Conservation (phyloP, 2,888 invertebrate genomes). For the Gnatocerus cornutus region DNA sequence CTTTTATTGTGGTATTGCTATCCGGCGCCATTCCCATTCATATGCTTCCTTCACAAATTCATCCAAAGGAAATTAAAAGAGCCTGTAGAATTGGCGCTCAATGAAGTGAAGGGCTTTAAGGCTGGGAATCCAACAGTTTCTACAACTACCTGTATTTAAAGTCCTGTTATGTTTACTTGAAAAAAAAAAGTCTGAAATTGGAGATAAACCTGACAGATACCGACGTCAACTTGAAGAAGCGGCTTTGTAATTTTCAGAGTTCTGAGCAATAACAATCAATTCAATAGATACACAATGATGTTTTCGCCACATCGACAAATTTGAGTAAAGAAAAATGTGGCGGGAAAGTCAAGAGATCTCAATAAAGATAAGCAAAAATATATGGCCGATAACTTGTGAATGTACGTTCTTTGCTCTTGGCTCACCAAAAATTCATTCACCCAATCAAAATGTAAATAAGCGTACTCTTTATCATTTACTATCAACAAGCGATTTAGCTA, state of each 20-base stretch:
- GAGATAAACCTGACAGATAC: constrained; percentile 20
- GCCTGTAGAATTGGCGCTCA: constrained; percentile 17
- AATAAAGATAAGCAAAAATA: no score
- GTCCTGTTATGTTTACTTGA: constrained; percentile 3
- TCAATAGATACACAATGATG: neutral
- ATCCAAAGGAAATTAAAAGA: constrained; percentile 5
- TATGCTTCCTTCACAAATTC: neutral
- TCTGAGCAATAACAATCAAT: constrained; percentile 7
- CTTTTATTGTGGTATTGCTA: constrained; percentile 16
- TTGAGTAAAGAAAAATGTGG: neutral
- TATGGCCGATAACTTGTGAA: neutral
- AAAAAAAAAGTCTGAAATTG: constrained; percentile 10
- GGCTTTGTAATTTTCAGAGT: constrained; percentile 20
- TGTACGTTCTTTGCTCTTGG: no score
- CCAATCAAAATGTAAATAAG: no score
- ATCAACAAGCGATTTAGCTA: no score
- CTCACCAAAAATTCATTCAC: no score
- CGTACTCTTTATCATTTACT: no score
- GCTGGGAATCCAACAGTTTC: constrained; percentile 2
- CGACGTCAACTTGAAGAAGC: constrained; percentile 22
- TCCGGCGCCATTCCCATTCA: constrained; percentile 26
- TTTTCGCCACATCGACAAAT: neutral
- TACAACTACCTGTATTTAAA: constrained; percentile 18
- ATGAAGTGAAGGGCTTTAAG: constrained; percentile 17
- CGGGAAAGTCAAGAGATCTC: neutral